These are phyloP conservation scores for Eretmochelys imbricata DNA, from an alignment of 2,113 vertebrate species.

Conservation along the genomic window DNA sequence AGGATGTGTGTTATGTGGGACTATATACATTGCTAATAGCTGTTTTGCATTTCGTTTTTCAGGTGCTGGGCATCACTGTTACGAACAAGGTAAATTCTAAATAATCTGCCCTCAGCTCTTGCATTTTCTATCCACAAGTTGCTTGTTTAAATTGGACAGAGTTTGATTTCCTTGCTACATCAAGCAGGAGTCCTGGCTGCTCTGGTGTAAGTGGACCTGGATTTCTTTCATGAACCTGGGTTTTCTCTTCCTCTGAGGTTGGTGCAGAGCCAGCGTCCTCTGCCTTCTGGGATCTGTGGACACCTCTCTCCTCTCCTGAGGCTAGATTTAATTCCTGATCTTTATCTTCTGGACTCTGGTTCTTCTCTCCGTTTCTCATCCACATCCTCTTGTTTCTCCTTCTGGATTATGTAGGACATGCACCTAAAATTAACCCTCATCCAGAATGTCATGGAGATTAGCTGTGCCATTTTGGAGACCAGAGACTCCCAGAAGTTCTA, in stretches of 20 bases:
- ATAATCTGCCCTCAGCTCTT: too few relatives aligned
- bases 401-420: neutral
- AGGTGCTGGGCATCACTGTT: neutral
- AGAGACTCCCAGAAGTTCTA: neutral
- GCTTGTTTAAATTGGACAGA: neutral
- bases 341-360: too few relatives aligned
- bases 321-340: too few relatives aligned
- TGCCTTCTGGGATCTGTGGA: neutral
- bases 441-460: neutral
- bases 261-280: too few relatives aligned
- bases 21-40: neutral
- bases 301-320: too few relatives aligned
- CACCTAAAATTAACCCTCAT: neutral
- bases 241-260: neutral
- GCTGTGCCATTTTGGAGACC: neutral
- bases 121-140: neutral
- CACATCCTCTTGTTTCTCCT: neutral
- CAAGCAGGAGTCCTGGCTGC: neutral
- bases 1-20: too few relatives aligned
- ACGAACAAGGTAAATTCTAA: too few relatives aligned
- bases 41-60: neutral
- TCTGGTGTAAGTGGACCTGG: neutral
- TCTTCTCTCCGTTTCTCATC: neutral
- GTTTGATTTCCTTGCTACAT: neutral
- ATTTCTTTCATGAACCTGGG: too few relatives aligned